Conservation (phyloP, 2,888 invertebrate genomes). For the Sialis lutaria region DNA sequence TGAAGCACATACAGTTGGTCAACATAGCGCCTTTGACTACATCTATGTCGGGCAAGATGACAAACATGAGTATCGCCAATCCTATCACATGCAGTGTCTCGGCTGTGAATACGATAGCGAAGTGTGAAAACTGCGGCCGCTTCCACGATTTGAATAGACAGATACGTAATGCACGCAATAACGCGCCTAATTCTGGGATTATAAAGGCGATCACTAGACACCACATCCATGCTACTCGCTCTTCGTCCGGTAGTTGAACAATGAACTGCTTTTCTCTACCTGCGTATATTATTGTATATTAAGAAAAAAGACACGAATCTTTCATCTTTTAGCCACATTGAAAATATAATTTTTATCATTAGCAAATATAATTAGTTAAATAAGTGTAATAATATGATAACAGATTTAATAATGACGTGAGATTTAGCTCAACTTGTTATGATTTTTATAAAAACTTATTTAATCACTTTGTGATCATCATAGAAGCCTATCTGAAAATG, state of each 20-base stretch:
- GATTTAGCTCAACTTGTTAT: too few species aligned
- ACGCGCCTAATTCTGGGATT: conserved; percentile 74
- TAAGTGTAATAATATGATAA: too few species aligned
- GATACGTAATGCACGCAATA: conserved; percentile 70
- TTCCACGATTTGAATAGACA: conserved; percentile 82
- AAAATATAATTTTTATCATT: too few species aligned
- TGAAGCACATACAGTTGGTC: conserved; percentile 85
- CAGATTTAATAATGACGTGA: too few species aligned
- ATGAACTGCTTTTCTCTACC: conserved; percentile 74
- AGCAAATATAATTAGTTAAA: too few species aligned
- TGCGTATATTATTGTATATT: conserved; percentile 21
- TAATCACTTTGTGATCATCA: too few species aligned
- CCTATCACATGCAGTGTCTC: conserved; percentile 84
- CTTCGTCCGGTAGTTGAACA: conserved; percentile 61
- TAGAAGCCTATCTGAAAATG: too few species aligned
- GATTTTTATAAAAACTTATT: too few species aligned
- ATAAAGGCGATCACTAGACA: conserved; percentile 72
- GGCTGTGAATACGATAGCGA: conserved; percentile 55
- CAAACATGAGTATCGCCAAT: conserved; percentile 69
- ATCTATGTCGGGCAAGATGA: conserved; percentile 80
- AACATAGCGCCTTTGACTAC: conserved; percentile 91
- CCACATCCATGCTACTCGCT: conserved; percentile 88
- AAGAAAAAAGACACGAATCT: background rate
- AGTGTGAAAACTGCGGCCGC: conserved; percentile 46
- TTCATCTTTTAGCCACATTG: background rate